These are phyloP conservation scores for Meriones unguiculatus DNA, from an alignment of 2,113 vertebrate genomes.

Conservation along the genomic window DNA sequence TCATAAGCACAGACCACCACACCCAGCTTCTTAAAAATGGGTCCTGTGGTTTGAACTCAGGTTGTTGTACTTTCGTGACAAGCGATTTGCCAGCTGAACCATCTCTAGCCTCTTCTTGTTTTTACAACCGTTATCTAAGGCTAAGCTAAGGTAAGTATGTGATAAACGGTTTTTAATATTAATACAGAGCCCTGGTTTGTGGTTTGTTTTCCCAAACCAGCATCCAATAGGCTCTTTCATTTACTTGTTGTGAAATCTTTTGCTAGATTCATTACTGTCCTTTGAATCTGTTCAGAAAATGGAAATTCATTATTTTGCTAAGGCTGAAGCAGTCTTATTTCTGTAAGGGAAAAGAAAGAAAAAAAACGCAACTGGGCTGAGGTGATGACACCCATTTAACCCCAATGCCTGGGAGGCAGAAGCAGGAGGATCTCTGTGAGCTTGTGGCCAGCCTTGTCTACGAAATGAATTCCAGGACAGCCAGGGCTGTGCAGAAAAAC, in stretches of 20 bases:
- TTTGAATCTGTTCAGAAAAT: constrained; percentile 39
- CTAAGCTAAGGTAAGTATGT: neutral
- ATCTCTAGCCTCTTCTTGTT: neutral
- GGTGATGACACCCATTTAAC: neutral
- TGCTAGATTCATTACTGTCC: neutral
- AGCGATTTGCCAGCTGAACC: neutral
- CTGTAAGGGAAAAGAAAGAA: neutral
- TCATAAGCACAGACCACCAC: neutral
- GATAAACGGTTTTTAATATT: neutral
- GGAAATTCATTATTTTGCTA: constrained; percentile 6
- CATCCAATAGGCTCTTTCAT: constrained; percentile 14
- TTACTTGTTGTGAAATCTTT: constrained; percentile 23
- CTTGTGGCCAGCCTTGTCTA: neutral
- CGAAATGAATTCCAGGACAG: neutral
- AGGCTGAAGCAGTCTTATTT: constrained; percentile 12
- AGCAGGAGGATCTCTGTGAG: neutral
- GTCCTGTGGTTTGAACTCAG: neutral
- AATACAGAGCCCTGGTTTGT: neutral
- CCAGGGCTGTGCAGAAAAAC: neutral
- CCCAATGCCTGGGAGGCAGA: neutral
- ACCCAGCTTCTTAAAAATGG: neutral
- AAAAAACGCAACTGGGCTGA: neutral
- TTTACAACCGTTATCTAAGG: neutral
- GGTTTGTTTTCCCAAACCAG: neutral
- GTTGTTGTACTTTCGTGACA: neutral